Percentiles rank a stretch among this genome's conserved stretches.
Conservation (phyloP, 2,797 vertebrate species). For the Pempheris klunzingeri region DNA sequence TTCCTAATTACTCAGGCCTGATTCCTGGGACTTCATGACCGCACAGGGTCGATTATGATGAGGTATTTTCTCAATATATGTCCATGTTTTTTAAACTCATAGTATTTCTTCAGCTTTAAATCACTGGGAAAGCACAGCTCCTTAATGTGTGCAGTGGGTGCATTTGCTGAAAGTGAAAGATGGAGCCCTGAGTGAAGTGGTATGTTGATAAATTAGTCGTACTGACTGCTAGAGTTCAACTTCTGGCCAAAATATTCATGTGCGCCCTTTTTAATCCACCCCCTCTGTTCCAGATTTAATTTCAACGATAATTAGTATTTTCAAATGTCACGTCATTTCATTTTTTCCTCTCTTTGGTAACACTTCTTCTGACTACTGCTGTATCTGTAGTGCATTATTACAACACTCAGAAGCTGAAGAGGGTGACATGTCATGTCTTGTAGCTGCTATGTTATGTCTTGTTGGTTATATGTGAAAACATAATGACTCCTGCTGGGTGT, state of each 20-base stretch:
- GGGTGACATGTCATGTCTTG: not conserved
- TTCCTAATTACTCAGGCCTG: slow-evolving; percentile 62
- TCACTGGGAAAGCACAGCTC: not conserved
- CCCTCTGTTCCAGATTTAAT: slow-evolving; percentile 31
- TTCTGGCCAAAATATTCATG: slow-evolving; percentile 18
- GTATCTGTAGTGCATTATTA: not conserved
- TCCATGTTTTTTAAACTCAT: not conserved
- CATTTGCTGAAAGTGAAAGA: slow-evolving; percentile 1
- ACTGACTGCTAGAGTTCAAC: slow-evolving; percentile 17
- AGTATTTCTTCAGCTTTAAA: not conserved
- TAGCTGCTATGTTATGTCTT: not conserved
- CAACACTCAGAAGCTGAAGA: not conserved
- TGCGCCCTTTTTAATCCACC: slow-evolving; percentile 27
- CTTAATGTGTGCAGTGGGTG: not conserved
- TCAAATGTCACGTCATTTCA: slow-evolving; percentile 39
- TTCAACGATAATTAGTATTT: slow-evolving; percentile 33
- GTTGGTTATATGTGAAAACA: not conserved
- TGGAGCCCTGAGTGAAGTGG: not conserved
- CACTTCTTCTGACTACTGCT: slow-evolving; percentile 6
- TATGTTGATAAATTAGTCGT: slow-evolving; percentile 12
- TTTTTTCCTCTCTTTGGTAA: not conserved
- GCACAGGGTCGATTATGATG: slow-evolving; percentile 10
- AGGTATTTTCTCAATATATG: slow-evolving; percentile 20
- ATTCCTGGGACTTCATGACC: slow-evolving; percentile 54
- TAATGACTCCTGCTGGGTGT: slow-evolving; percentile 5